Evolutionary conservation across 2,888 invertebrate genomes (phyloP).

Genomic region (Lydus trimaculatus): DNA sequence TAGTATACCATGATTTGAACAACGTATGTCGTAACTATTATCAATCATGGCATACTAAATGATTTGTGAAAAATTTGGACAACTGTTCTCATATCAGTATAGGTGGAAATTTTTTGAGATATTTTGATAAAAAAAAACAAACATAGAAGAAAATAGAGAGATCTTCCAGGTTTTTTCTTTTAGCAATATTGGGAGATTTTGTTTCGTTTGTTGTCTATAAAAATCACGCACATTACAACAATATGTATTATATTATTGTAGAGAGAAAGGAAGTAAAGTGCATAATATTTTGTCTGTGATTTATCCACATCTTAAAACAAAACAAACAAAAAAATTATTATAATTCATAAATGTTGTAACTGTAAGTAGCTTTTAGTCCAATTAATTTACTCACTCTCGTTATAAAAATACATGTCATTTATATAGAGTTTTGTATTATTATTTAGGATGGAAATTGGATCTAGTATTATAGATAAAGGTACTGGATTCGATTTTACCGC

Average conservation of each 20-base stretch:
- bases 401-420: background rate
- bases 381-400: background rate
- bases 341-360: conserved; percentile 43
- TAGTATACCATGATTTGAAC: background rate
- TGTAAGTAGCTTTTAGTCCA: conserved; percentile 28
- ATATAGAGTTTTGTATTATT: background rate
- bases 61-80: background rate
- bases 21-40: background rate
- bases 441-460: background rate
- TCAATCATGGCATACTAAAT: background rate
- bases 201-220: conserved; percentile 7
- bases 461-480: background rate
- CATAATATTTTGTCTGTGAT: conserved; percentile 55
- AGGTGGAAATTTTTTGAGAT: background rate
- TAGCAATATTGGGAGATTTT: background rate
- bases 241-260: background rate
- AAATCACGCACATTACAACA: conserved; percentile 43
- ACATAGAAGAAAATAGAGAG: too few species aligned
- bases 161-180: background rate
- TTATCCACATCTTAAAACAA: conserved; percentile 46
- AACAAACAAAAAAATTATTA: conserved; percentile 21
- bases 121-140: background rate
- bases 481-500: background rate
- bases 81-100: background rate
- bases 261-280: conserved; percentile 29